Conservation (phyloP, 2,113 vertebrate species). For the Urocitellus parryii region DNA sequence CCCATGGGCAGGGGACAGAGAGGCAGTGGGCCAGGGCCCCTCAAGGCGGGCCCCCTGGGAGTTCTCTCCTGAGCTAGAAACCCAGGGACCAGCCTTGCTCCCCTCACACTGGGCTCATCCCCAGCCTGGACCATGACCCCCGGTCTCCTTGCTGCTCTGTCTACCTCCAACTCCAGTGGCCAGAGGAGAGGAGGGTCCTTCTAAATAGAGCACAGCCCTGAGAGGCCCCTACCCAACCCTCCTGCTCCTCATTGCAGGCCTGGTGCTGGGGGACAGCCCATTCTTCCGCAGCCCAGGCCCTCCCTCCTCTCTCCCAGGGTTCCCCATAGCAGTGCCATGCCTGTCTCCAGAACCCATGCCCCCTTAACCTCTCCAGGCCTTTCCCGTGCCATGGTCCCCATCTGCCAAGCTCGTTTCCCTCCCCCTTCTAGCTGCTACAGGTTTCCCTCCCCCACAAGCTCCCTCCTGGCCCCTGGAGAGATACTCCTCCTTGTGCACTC, state of each 20-base stretch:
- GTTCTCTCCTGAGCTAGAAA: background rate
- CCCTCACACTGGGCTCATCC: background rate
- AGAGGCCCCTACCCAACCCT: background rate
- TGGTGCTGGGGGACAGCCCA: too few relatives aligned
- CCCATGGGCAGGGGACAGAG: slow-evolving; percentile 41
- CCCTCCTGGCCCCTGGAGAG: background rate
- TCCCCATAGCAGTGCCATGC: background rate
- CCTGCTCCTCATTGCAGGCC: too few relatives aligned
- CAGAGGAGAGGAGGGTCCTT: background rate
- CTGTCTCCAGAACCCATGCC: background rate
- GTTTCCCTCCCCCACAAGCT: background rate
- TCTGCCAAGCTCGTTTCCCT: background rate
- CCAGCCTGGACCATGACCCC: rapidly evolving
- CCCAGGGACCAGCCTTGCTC: background rate
- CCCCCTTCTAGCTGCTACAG: too few relatives aligned
- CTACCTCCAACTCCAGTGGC: background rate
- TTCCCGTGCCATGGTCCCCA: background rate
- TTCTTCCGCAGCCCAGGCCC: rapidly evolving
- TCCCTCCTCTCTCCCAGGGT: background rate
- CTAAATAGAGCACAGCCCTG: background rate
- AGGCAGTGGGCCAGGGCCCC: slow-evolving; percentile 11
- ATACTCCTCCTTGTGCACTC: background rate
- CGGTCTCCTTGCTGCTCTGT: background rate
- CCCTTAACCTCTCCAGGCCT: background rate
- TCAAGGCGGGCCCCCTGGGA: rapidly evolving